Base-by-base conservation (phyloP, 1,140 invertebrate genomes). In the Spodoptera frugiperda region DNA sequence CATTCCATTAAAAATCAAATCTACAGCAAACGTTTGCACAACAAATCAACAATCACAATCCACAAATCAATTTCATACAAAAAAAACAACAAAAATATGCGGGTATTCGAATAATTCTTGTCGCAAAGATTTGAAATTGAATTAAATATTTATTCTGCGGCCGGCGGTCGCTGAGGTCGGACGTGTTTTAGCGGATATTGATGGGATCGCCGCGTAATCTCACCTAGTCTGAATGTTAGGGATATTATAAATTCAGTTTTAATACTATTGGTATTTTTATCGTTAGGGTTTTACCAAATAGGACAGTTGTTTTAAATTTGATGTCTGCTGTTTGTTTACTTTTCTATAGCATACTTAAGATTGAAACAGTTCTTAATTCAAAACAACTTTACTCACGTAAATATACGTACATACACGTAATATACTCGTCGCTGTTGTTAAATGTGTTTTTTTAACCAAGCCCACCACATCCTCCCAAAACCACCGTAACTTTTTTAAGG, bases 91-190 rank as follows among this genome's bases (percentile, higher is more conserved):
- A 61, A 44, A 12, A 44, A 63, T 44, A 63, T 5, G 59, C 33
- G 59, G 59, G 33, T 63, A 63, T 9, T 63, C 59, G 59, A 19
- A 63, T 63, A 63, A 63, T 63, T 33, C 59, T 12, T 44, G 59
- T 19, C 44, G 39, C 63, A 48, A 65, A 65, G 39, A 67, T 19
- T 67, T 67, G 19, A 25, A 48, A 67, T 48, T 67, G 44, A 49
- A 67, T 67, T 67, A 67, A 49, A 67, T 67, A 30, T 48, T 67
- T 67, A 67, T 67, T 67, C 19, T 48, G 63, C 49, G 63, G 11
- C 39, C 44, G 44, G 11, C 21, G 9, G 48, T 46, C 39, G 44
- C 8, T 12, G 15, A 46, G 46, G 30, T 5, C 63, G 65, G 48
- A 53, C 65, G 65, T 68, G 65, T 68, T 68, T 53, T 21, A 53